Percentiles rank a stretch among this genome's conserved stretches.
These are phyloP conservation scores for Ennomos fuscantarius DNA, from an alignment of 2,888 invertebrate genomes.

Conservation along the genomic window DNA sequence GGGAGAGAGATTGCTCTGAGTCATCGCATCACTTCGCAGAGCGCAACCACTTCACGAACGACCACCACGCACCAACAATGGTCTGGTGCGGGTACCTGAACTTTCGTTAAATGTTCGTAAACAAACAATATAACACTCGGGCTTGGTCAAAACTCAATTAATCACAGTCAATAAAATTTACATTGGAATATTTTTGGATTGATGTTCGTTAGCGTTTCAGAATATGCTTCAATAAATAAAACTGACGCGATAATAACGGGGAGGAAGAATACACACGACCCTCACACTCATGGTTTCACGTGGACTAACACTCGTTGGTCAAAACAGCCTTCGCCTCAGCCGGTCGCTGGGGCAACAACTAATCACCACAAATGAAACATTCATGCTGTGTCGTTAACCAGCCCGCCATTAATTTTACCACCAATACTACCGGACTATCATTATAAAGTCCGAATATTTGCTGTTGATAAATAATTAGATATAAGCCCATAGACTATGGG, in stretches of 20 bases:
- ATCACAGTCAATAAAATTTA: conserved; percentile 28
- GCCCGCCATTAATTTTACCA: conserved; percentile 40
- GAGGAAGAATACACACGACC: conserved; percentile 46
- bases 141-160: conserved; percentile 23
- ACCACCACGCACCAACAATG: conserved; percentile 7
- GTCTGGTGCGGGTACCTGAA: conserved; percentile 11
- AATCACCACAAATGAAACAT: conserved; percentile 80
- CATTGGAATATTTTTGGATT: conserved; percentile 18
- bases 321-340: conserved; percentile 69
- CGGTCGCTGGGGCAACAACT: conserved; percentile 76
- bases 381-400: conserved; percentile 58
- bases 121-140: conserved; percentile 11
- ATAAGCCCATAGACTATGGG: conserved; percentile 1
- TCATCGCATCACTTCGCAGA: conserved; percentile 63
- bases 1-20: conserved; percentile 67
- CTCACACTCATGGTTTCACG: conserved; percentile 60
- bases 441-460: conserved; percentile 19
- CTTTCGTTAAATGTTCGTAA: conserved; percentile 22
- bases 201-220: conserved; percentile 14
- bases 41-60: conserved; percentile 9
- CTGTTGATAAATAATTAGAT: conserved; percentile 9
- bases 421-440: conserved; percentile 27
- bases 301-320: conserved; percentile 69
- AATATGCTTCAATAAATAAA: conserved; percentile 31
- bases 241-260: conserved; percentile 40